Percentiles rank a stretch among this genome's conserved stretches.
Conservation (phyloP, 1,140 invertebrate species). For the Calliopsis andreniformis region DNA sequence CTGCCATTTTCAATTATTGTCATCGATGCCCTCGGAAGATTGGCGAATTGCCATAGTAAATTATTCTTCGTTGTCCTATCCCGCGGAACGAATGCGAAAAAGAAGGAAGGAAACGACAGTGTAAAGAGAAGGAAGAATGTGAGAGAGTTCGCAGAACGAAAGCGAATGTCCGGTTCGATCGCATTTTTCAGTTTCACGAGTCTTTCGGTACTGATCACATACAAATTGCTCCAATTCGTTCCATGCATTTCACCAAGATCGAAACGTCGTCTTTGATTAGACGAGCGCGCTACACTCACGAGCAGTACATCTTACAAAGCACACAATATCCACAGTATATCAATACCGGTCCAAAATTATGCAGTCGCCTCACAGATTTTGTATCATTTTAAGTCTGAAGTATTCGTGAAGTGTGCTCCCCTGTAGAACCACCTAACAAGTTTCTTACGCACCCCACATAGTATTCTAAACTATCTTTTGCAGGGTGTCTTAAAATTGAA, state of each 20-base stretch:
- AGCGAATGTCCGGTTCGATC: slow-evolving; percentile 40
- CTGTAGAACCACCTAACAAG: not conserved
- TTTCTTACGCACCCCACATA: not conserved
- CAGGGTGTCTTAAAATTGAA: not conserved
- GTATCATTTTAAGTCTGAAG: not conserved
- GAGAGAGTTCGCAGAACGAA: slow-evolving; percentile 16
- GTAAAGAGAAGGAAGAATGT: slow-evolving; percentile 9
- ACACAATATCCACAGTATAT: slow-evolving; percentile 25
- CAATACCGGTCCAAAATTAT: not conserved
- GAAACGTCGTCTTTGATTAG: slow-evolving; percentile 15
- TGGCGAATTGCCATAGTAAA: slow-evolving; percentile 21
- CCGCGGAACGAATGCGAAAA: slow-evolving; percentile 17
- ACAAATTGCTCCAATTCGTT: slow-evolving; percentile 35
- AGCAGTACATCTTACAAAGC: slow-evolving; percentile 30
- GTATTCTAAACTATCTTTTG: not conserved
- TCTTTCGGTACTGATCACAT: slow-evolving; percentile 34
- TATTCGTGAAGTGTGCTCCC: not conserved
- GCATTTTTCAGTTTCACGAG: slow-evolving; percentile 25
- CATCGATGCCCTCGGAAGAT: slow-evolving; percentile 26
- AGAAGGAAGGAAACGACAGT: not conserved
- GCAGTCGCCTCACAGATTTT: not conserved
- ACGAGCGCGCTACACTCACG: slow-evolving; percentile 27
- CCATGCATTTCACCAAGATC: slow-evolving; percentile 20
- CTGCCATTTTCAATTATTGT: slow-evolving; percentile 45
- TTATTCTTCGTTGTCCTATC: slow-evolving; percentile 37